Conservation (phyloP, 1,140 invertebrate species). For the Euura lappo region DNA sequence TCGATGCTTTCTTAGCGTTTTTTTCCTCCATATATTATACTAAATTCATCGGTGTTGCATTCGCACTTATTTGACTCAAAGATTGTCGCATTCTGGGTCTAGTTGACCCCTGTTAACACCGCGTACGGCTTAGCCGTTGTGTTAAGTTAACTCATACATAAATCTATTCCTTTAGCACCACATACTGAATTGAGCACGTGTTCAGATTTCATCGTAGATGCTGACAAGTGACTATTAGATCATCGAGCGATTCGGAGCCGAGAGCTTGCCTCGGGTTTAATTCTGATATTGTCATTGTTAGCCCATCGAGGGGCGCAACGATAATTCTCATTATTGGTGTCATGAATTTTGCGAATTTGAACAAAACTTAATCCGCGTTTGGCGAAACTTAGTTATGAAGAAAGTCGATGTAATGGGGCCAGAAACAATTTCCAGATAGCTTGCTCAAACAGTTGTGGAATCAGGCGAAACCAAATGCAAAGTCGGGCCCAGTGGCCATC, state of each 20-base stretch:
- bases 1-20: too few species aligned
- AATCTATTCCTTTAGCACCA: conserved; percentile 51
- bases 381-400: too few species aligned
- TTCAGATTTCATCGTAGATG: conserved; percentile 56
- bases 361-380: too few species aligned
- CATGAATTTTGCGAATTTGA: neutral
- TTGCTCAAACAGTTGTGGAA: too few species aligned
- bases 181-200: conserved; percentile 56
- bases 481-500: neutral
- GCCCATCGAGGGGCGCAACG: neutral
- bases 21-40: neutral
- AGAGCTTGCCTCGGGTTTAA: too few species aligned
- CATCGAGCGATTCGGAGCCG: neutral
- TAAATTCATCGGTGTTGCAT: conserved; percentile 22
- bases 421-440: too few species aligned
- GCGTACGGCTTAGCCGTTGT: conserved; percentile 59
- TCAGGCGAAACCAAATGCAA: too few species aligned
- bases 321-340: neutral
- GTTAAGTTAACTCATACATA: conserved; percentile 59
- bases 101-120: conserved; percentile 61
- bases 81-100: conserved; percentile 60
- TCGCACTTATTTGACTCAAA: conserved; percentile 42
- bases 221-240: conserved; percentile 7
- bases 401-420: too few species aligned
- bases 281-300: too few species aligned